Percentiles rank a stretch among this genome's conserved stretches.
Conservation (phyloP, 2,888 invertebrate species). For the Eudemis profundana region DNA sequence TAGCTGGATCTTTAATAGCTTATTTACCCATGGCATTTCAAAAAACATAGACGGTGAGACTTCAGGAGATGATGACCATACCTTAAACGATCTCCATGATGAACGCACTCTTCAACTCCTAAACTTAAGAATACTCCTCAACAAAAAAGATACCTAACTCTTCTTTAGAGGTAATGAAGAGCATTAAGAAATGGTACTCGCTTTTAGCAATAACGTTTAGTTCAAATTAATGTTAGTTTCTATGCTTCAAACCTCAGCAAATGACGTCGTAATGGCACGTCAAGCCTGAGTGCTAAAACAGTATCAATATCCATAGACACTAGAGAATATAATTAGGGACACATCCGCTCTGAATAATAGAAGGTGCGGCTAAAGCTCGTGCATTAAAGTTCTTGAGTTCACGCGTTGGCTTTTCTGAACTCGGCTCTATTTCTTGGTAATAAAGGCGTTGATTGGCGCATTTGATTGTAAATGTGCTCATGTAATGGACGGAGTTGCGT, state of each 20-base stretch:
- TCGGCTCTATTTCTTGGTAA: neutral
- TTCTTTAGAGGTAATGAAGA: too few relatives aligned
- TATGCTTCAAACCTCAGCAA: slow-evolving; percentile 5
- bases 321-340: slow-evolving; percentile 60
- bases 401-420: neutral
- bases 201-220: too few relatives aligned
- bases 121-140: too few relatives aligned
- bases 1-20: too few relatives aligned
- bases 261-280: slow-evolving; percentile 19
- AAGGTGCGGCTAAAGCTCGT: slow-evolving; percentile 66
- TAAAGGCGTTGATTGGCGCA: slow-evolving; percentile 10
- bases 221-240: slow-evolving; percentile 3
- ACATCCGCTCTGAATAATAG: slow-evolving; percentile 70
- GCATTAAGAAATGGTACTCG: too few relatives aligned
- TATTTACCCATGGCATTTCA: too few relatives aligned
- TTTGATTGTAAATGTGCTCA: slow-evolving; percentile 38
- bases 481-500: slow-evolving; percentile 62
- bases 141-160: too few relatives aligned
- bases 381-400: slow-evolving; percentile 53
- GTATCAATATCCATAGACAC: slow-evolving; percentile 35
- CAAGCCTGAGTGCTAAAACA: slow-evolving; percentile 14
- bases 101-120: too few relatives aligned
- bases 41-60: too few relatives aligned
- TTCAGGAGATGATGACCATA: too few relatives aligned
- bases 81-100: too few relatives aligned